phyloP scores from a whole-genome alignment of 2,797 vertebrate genomes.

The Babyrousa celebensis region DNA sequence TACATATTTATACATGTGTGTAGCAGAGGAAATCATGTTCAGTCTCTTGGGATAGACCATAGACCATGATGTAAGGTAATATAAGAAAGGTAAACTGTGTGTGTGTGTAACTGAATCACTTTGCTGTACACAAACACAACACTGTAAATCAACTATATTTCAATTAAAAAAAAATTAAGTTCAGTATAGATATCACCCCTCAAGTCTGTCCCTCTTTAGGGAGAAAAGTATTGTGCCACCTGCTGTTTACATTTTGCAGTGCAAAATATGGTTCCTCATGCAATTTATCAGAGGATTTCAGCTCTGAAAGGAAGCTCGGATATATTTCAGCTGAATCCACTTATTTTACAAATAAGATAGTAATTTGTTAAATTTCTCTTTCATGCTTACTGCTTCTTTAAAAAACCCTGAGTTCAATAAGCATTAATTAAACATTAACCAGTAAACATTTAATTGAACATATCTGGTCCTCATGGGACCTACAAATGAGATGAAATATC shows the following conservation, averaged over 20 bases:
- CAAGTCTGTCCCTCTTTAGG: not conserved
- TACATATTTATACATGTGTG: no score
- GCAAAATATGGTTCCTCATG: not conserved
- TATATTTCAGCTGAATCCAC: not conserved
- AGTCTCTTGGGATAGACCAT: no score
- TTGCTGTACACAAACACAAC: no score
- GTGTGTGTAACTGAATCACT: no score
- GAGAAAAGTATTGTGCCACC: not conserved
- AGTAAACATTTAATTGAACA: not conserved
- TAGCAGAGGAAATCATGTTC: no score
- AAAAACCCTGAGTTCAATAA: not conserved
- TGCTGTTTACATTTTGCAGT: not conserved
- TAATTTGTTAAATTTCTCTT: not conserved
- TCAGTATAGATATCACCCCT: not conserved
- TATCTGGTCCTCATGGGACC: not conserved
- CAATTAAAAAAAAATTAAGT: no score
- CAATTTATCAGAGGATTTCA: not conserved
- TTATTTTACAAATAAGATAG: not conserved
- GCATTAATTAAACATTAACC: not conserved
- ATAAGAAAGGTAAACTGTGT: no score
- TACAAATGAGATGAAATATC: not conserved
- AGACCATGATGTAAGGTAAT: no score
- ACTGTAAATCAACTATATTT: no score
- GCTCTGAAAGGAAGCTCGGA: no score
- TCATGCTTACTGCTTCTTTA: not conserved